Base-by-base conservation (phyloP, 2,113 vertebrate species). In the Isichthys henryi region DNA sequence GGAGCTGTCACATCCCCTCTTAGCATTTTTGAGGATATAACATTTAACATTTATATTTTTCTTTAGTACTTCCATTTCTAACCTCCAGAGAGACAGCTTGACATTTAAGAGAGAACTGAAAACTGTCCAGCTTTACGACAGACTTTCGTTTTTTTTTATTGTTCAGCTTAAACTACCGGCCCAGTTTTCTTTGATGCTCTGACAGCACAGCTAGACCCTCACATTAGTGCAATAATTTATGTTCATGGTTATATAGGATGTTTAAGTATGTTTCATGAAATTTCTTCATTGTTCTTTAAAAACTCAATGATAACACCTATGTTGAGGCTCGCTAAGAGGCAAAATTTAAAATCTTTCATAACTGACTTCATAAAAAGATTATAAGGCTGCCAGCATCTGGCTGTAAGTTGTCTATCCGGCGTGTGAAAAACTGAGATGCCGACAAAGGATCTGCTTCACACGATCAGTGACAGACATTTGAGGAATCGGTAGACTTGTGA, bases 61-160 rank as follows among this genome's bases (percentile, higher is more conserved):
- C n/a, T 88, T 49, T 39, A 52, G 21, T 49, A 50, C n/a, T 80
- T 88, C 31, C 50, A 83, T 83, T 50, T 56, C 49, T 43, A 52
- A 80, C 82, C 70, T 82, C 88, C 88, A 88, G 50, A 66, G 70
- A 77, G 70, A 50, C 5, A 35, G 15, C n/a, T 88, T 80, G 27
- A 88, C 17, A 9, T 53, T 88, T 50, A 80, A 43, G 31, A 53
- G 23, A 70, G 58, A 88, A 45, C 23, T 35, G 15, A 31, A 88
- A 35, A 39, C 43, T 86, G n/a, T 50, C 23, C 46, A 86, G 13
- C 23, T 84, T 52, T 2, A 43, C 8, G 1, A 35, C 35, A 82
- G 5, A 43, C 27, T 8, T 31, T 9, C 35, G 15, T 15, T 82
- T 19, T 80, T 80, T 80, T 7, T 21, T 45, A 13, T 5, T 86